Percentiles rank a stretch among this genome's conserved stretches.
phyloP scores from a whole-genome alignment of 1,140 invertebrate species.

The Portunus trituberculatus region DNA sequence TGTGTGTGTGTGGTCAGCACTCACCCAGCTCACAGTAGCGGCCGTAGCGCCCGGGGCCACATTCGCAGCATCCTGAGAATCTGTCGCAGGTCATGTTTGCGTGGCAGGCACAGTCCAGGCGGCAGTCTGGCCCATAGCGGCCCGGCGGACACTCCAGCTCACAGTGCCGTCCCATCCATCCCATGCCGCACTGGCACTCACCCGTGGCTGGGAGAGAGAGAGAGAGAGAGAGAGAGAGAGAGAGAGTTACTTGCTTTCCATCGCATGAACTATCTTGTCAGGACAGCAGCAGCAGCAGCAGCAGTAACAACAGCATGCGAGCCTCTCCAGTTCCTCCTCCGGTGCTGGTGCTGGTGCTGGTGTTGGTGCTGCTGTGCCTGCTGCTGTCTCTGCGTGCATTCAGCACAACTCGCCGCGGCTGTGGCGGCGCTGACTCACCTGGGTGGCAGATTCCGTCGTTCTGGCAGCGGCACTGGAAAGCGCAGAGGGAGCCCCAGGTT shows the following conservation, averaged over 20 bases:
- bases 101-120: slow-evolving; percentile 90
- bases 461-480: slow-evolving; percentile 86
- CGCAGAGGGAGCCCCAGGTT: slow-evolving; percentile 87
- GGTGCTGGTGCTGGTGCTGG: no score
- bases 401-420: neutral
- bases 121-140: slow-evolving; percentile 90
- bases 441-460: slow-evolving; percentile 90
- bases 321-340: no score
- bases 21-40: slow-evolving; percentile 78
- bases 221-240: neutral
- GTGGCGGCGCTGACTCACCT: slow-evolving; percentile 27
- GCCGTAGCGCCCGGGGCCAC: slow-evolving; percentile 83
- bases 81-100: slow-evolving; percentile 81
- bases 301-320: no score
- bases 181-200: slow-evolving; percentile 87
- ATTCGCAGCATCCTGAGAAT: slow-evolving; percentile 87
- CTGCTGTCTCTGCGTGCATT: no score
- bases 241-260: slow-evolving; percentile 87
- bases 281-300: no score
- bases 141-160: slow-evolving; percentile 86
- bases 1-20: neutral
- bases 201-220: slow-evolving; percentile 84
- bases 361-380: no score
- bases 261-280: slow-evolving; percentile 80
- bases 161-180: slow-evolving; percentile 83